A percentile compares a stretch with the other conserved stretches of the same genome.
phyloP scores from a whole-genome alignment of 2,797 vertebrate species.

The Sebastes hubbsi region DNA sequence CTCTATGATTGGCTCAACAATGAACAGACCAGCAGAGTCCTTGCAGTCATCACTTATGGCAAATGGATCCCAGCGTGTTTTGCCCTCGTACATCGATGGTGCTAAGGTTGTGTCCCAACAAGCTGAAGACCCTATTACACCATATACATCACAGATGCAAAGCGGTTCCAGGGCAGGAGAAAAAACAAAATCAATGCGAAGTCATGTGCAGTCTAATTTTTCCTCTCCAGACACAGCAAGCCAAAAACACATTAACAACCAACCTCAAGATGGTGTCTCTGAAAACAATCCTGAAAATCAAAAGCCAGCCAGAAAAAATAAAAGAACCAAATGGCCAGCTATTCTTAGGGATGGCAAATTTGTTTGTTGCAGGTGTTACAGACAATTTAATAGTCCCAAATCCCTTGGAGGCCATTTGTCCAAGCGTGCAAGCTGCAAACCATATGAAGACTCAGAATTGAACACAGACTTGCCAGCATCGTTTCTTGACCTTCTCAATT shows the following conservation, averaged over 20 bases:
- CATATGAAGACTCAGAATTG: conserved; percentile 87
- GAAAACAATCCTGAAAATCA: conserved; percentile 20
- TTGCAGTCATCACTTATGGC: conserved; percentile 35
- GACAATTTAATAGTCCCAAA: conserved; percentile 91
- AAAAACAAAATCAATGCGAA: conserved; percentile 43
- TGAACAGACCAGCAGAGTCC: conserved; percentile 39
- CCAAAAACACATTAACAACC: conserved; percentile 10
- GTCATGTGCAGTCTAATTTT: conserved; percentile 26
- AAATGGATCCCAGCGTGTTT: conserved; percentile 34
- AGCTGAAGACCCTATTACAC: conserved; percentile 12
- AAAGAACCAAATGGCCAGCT: conserved; percentile 93
- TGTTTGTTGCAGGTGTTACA: conserved; percentile 93
- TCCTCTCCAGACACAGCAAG: not conserved
- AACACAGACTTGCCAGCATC: conserved; percentile 87
- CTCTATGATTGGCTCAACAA: conserved; percentile 44
- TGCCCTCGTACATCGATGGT: conserved; percentile 46
- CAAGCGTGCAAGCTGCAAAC: conserved; percentile 91
- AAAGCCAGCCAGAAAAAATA: conserved; percentile 82
- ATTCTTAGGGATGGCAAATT: conserved; percentile 95
- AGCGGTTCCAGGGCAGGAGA: conserved; percentile 34
- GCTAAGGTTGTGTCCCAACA: conserved; percentile 46
- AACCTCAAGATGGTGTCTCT: conserved; percentile 30
- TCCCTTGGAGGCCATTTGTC: conserved; percentile 97
- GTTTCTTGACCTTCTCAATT: conserved; percentile 92
- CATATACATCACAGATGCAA: conserved; percentile 54